A percentile compares a stretch with the other conserved stretches of the same genome.
phyloP scores from a whole-genome alignment of 2,113 vertebrate species.

The Megaceryle maxima region DNA sequence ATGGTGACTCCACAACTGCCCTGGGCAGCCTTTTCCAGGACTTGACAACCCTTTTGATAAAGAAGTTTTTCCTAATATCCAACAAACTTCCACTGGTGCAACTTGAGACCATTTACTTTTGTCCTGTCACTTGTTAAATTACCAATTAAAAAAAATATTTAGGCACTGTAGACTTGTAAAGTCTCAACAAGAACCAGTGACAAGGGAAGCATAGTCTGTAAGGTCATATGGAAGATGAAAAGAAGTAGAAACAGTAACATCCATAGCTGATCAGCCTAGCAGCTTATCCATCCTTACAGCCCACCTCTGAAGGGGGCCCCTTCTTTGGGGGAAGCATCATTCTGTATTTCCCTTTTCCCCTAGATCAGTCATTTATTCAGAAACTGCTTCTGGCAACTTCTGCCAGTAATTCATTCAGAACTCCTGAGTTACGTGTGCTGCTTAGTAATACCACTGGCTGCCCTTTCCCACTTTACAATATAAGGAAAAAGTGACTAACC shows the following conservation, averaged over 20 bases:
- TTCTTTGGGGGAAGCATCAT: background rate
- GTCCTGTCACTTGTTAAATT: background rate
- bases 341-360: background rate
- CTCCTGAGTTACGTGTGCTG: background rate
- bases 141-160: background rate
- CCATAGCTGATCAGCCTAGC: background rate
- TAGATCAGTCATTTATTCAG: background rate
- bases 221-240: background rate
- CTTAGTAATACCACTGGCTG: background rate
- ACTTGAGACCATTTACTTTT: too few relatives aligned
- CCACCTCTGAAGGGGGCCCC: background rate
- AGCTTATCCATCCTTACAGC: background rate
- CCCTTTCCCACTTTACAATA: background rate
- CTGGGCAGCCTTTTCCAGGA: background rate
- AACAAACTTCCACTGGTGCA: too few relatives aligned
- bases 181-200: background rate
- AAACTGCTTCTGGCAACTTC: background rate
- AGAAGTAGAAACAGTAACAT: background rate
- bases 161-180: background rate
- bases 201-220: background rate
- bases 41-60: too few relatives aligned
- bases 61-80: too few relatives aligned
- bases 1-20: background rate
- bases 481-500: background rate
- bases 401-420: background rate